Conservation (phyloP, 35 echinoderm and acorn worm species). For the Acanthaster planci region DNA sequence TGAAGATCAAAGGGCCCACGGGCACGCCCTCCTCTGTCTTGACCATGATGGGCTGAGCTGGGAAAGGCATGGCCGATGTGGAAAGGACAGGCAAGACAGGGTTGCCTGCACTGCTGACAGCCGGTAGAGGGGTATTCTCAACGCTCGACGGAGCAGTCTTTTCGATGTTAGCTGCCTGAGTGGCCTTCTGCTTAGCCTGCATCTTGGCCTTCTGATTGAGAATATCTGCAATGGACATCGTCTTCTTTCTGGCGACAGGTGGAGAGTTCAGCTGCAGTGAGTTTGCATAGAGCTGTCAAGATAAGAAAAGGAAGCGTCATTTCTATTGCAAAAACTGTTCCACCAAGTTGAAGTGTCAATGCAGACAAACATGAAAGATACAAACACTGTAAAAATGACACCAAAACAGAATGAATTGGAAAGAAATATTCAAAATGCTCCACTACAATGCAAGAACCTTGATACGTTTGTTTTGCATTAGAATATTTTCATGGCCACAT, state of each 20-base stretch:
- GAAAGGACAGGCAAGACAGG: neutral
- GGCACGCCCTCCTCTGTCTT: neutral
- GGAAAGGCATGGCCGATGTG: slow-evolving; percentile 1
- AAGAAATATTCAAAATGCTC: too few relatives aligned
- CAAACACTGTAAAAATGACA: too few relatives aligned
- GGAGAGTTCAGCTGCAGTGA: slow-evolving; percentile 15
- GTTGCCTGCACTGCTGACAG: neutral
- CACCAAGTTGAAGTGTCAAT: too few relatives aligned
- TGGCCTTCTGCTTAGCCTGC: slow-evolving; percentile 25
- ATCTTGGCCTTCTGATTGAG: slow-evolving; percentile 19
- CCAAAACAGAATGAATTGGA: too few relatives aligned
- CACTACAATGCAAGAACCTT: too few relatives aligned
- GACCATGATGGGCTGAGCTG: neutral
- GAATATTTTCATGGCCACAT: too few relatives aligned
- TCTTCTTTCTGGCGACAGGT: slow-evolving; percentile 38
- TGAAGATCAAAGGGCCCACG: slow-evolving; percentile 49
- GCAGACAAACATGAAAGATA: too few relatives aligned
- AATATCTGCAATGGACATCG: slow-evolving; percentile 19
- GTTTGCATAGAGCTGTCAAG: slow-evolving; percentile 4
- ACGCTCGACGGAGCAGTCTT: neutral
- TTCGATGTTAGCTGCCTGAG: neutral
- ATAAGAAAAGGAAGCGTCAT: neutral
- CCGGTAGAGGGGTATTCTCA: too few relatives aligned
- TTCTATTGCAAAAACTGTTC: too few relatives aligned
- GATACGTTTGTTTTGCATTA: too few relatives aligned